Conservation (phyloP, 2,113 vertebrate genomes). For the Chloropsis hardwickii region DNA sequence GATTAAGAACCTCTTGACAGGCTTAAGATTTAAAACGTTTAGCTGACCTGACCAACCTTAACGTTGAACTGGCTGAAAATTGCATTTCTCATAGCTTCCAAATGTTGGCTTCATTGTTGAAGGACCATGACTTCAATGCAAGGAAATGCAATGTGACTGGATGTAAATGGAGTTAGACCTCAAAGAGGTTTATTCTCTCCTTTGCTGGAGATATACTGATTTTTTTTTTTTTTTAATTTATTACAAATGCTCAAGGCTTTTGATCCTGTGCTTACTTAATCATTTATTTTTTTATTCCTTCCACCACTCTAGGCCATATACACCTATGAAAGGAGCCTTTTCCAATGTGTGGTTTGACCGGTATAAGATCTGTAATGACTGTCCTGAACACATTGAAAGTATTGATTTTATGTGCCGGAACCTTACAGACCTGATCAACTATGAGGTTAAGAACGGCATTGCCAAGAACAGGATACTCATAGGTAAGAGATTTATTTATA, state of each 20-base stretch:
- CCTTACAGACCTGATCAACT: conserved; percentile 78
- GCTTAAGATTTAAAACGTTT: neutral
- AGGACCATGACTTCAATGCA: neutral
- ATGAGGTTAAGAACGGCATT: conserved; percentile 80
- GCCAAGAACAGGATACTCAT: conserved; percentile 82
- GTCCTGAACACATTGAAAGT: conserved; percentile 85
- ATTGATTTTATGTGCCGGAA: conserved; percentile 78
- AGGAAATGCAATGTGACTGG: neutral
- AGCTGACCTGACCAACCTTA: neutral
- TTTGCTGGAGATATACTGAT: neutral
- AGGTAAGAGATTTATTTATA: conserved; percentile 68
- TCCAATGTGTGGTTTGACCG: conserved; percentile 92
- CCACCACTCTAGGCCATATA: conserved; percentile 79
- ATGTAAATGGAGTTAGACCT: neutral
- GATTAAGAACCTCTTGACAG: neutral
- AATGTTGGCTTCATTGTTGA: neutral
- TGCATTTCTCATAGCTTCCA: neutral
- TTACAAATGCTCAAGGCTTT: neutral
- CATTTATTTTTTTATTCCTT: neutral
- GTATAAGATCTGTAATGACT: conserved; percentile 81
- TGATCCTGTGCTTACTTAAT: neutral
- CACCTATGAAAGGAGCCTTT: conserved; percentile 78
- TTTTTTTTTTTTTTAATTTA: neutral
- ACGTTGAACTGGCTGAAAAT: neutral
- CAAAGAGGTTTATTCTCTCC: neutral